Base-by-base conservation (phyloP, 2,888 invertebrate species). In the Tetropium fuscum region DNA sequence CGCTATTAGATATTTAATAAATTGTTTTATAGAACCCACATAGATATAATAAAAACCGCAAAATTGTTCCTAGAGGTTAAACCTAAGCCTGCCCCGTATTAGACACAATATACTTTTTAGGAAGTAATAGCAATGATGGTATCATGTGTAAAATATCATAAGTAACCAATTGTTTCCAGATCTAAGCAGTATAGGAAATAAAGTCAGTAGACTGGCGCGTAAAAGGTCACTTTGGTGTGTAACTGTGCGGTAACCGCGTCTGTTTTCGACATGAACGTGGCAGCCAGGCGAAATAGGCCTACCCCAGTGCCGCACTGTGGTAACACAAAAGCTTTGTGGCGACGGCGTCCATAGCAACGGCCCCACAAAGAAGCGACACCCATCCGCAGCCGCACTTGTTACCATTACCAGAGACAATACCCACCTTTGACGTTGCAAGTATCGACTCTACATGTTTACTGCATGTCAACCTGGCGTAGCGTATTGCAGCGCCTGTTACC, bases 331-430 rank as follows among this genome's bases (percentile, higher is more conserved):
- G 70, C 69, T 70, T 69, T 70, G 70, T 66, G 71, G 70, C 56
- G 57, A 69, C 69, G 60, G 71, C 69, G 68, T 63, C 71, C 71
- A 69, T 71, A 68, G 70, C 68, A 70, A 71, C 70, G 59, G 68
- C 68, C 68, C 41, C 69, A 68, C 64, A 68, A 70, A 70, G 68
- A 63, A 67, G 61, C 55, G 45, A 63, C 51, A 60, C 16, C 58
- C 47, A 58, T 55, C 53, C 54, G 57, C 41, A 34, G 54, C 58
- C 22, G 38, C 51, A 15, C 32, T 38, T 38, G 38, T 51, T 15
- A 20, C 48, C 13, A 16, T 13, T 40, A 40, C 51, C 27, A 40
- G 25, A 13, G 38, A 49, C 36, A n/a, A n/a, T n/a, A n/a, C n/a
- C n/a, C n/a, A n/a, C n/a, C n/a, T n/a, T n/a, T n/a, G n/a, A n/a